Percentiles rank a stretch among this genome's conserved stretches.
These are phyloP conservation scores for Microplitis demolitor DNA, from an alignment of 1,140 invertebrate genomes.

Conservation along the genomic window DNA sequence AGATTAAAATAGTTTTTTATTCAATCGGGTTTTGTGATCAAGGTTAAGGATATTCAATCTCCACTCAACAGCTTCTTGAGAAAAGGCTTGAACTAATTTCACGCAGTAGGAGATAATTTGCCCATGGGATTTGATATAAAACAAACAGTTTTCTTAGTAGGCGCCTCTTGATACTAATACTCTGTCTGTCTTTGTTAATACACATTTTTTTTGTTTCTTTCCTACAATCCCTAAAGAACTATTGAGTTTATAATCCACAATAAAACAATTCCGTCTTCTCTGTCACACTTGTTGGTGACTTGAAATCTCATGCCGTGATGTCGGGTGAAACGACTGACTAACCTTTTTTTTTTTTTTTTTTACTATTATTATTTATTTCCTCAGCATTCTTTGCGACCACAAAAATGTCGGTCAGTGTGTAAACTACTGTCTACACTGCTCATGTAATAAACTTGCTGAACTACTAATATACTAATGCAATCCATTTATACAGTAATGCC, in stretches of 20 bases:
- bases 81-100: conserved; percentile 31
- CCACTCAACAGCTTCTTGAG: conserved; percentile 14
- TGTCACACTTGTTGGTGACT: background rate
- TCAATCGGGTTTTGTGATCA: background rate
- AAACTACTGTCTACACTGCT: background rate
- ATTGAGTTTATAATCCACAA: background rate
- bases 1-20: background rate
- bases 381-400: conserved; percentile 36
- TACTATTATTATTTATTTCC: background rate
- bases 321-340: background rate
- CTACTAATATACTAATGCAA: background rate
- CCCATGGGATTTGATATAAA: conserved; percentile 29
- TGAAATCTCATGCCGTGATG: background rate
- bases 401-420: conserved; percentile 46
- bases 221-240: background rate
- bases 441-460: background rate
- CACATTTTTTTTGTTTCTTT: background rate
- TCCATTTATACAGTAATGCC: background rate
- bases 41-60: conserved; percentile 7
- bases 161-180: conserved; percentile 23
- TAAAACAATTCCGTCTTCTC: background rate
- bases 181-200: background rate
- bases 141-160: conserved; percentile 37
- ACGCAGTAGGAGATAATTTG: conserved; percentile 33
- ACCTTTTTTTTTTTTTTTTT: background rate